phyloP scores from a whole-genome alignment of 2,113 vertebrate genomes.

The Platichthys stellatus region DNA sequence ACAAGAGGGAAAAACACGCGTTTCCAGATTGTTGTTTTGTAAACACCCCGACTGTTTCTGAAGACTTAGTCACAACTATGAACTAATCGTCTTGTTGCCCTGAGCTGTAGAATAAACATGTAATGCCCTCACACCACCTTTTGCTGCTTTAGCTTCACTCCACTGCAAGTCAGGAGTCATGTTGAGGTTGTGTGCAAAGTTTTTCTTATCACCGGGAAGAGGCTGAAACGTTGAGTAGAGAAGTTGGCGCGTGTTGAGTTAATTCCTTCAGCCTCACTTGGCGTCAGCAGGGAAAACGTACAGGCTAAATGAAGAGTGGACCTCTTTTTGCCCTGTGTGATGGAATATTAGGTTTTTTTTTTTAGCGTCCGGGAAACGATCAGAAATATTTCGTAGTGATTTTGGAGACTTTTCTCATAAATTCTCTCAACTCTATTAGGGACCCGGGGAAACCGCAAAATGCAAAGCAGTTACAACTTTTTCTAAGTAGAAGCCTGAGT shows the following conservation, averaged over 20 bases:
- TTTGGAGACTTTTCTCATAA: constrained; percentile 10
- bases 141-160: constrained; percentile 26
- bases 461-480: constrained; percentile 27
- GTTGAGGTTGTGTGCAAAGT: constrained; percentile 21
- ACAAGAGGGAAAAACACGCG: background rate
- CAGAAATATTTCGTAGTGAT: constrained; percentile 29
- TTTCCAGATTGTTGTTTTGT: constrained; percentile 12
- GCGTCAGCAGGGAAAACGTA: background rate
- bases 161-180: constrained; percentile 26
- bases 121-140: constrained; percentile 42
- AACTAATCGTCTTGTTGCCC: constrained; percentile 19
- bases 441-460: constrained; percentile 1
- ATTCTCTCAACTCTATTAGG: constrained; percentile 12
- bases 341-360: background rate
- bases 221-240: background rate
- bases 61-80: constrained; percentile 16
- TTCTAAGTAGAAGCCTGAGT: constrained; percentile 30
- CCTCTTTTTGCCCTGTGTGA: background rate
- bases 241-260: constrained; percentile 24
- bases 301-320: background rate
- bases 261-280: constrained; percentile 31
- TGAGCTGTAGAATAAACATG: constrained; percentile 50
- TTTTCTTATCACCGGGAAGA: constrained; percentile 39
- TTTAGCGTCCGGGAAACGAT: background rate
- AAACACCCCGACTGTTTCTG: background rate